Evolutionary conservation across 2,888 invertebrate genomes (phyloP).

Genomic region (Eulithis testata): DNA sequence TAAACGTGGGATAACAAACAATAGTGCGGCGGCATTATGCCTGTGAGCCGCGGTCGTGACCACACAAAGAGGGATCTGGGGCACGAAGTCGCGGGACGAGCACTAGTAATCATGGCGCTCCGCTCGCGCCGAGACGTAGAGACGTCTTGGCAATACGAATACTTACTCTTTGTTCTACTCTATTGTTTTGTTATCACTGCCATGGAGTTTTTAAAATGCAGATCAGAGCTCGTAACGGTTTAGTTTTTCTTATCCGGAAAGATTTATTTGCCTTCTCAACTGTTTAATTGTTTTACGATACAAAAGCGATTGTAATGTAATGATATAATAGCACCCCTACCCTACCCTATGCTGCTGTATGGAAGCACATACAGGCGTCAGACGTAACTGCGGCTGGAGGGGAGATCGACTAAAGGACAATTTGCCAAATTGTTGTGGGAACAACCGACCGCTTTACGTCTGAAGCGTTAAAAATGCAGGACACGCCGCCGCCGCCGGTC

Average conservation of each 20-base stretch:
- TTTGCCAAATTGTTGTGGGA: not conserved
- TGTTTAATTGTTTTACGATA: not conserved
- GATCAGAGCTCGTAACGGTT: too few relatives aligned
- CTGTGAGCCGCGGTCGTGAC: slow-evolving; percentile 24
- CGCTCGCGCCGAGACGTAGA: not conserved
- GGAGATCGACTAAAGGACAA: not conserved
- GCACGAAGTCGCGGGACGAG: slow-evolving; percentile 38
- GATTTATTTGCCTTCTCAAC: too few relatives aligned
- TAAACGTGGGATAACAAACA: slow-evolving; percentile 50
- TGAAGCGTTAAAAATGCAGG: slow-evolving; percentile 1
- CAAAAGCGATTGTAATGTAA: not conserved
- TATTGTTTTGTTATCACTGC: not conserved
- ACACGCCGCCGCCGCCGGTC: not conserved
- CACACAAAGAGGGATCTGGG: slow-evolving; percentile 39
- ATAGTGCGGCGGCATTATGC: slow-evolving; percentile 45
- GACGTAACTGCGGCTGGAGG: not conserved
- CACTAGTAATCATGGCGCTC: slow-evolving; percentile 13
- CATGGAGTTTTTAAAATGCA: too few relatives aligned
- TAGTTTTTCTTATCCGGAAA: too few relatives aligned
- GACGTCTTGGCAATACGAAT: slow-evolving; percentile 12
- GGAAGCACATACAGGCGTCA: not conserved
- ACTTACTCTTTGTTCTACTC: not conserved
- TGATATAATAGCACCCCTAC: not conserved
- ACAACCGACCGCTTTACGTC: not conserved
- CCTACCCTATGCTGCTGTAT: not conserved